Evolutionary conservation across 1,140 invertebrate species (phyloP).

Genomic region (Panonychus citri): DNA sequence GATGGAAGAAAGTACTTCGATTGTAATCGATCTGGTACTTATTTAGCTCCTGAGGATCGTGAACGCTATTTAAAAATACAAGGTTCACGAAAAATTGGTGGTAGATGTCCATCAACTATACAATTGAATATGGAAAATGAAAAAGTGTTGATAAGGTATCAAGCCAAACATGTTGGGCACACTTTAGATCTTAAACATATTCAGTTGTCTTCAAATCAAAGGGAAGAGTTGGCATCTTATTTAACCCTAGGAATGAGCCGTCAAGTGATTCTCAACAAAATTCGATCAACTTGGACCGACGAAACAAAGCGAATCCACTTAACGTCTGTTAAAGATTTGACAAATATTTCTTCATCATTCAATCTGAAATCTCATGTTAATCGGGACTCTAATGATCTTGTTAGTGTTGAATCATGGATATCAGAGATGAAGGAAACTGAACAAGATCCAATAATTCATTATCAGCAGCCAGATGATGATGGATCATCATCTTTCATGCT

Average conservation of each 20-base stretch:
- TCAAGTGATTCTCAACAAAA: neutral
- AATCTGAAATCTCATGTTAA: neutral
- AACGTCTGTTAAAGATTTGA: neutral
- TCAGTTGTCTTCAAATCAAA: neutral
- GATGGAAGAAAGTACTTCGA: neutral
- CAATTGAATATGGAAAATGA: neutral
- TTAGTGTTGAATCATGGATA: slow-evolving; percentile 3
- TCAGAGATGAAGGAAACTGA: neutral
- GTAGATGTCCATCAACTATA: neutral
- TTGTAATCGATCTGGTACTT: neutral
- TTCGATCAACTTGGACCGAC: neutral
- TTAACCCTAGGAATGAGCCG: neutral
- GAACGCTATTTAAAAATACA: neutral
- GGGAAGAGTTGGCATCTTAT: neutral
- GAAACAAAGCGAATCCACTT: neutral
- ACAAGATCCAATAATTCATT: slow-evolving; percentile 2
- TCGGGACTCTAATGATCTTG: neutral
- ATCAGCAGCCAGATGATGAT: neutral
- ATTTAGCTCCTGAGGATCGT: neutral
- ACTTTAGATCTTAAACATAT: neutral
- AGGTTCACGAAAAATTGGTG: neutral
- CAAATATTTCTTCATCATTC: neutral
- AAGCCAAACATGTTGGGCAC: neutral
- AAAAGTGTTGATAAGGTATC: neutral
- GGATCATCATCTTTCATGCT: slow-evolving; percentile 1